phyloP scores from a whole-genome alignment of 2,888 invertebrate species.

The Apamea crenata region DNA sequence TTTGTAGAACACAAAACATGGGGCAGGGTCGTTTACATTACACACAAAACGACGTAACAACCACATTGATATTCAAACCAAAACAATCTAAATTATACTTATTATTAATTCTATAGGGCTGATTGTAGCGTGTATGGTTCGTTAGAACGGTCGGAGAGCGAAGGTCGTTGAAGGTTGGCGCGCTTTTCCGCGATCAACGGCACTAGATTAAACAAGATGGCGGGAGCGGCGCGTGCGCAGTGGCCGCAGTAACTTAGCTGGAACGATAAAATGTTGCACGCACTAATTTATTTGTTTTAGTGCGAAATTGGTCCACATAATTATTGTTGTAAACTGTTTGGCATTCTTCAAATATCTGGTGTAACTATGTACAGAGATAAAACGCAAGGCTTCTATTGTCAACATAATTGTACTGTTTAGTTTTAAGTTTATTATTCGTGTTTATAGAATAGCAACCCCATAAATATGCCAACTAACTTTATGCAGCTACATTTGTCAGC shows the following conservation, averaged over 20 bases:
- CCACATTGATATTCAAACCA: constrained; percentile 57
- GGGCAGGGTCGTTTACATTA: constrained; percentile 74
- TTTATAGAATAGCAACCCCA: neutral
- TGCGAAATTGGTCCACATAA: constrained; percentile 27
- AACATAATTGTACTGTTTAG: neutral
- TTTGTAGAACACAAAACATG: constrained; percentile 82
- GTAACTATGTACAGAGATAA: neutral
- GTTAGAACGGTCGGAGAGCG: constrained; percentile 87
- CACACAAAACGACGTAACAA: constrained; percentile 64
- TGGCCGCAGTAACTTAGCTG: constrained; percentile 80
- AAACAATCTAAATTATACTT: constrained; percentile 55
- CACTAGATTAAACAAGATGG: constrained; percentile 90
- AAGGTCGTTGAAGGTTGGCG: constrained; percentile 91
- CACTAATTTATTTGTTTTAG: constrained; percentile 66
- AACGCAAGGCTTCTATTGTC: neutral
- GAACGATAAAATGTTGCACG: constrained; percentile 80
- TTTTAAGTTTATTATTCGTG: neutral
- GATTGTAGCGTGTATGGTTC: constrained; percentile 72
- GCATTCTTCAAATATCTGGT: constrained; percentile 35
- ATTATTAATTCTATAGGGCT: constrained; percentile 60
- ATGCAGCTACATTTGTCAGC: neutral
- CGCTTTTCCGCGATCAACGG: constrained; percentile 90
- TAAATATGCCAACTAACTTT: neutral
- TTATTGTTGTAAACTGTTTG: constrained; percentile 29
- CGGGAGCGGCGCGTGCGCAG: constrained; percentile 89